These are phyloP conservation scores for Archips crataeganus DNA, from an alignment of 2,888 invertebrate species.

Conservation along the genomic window DNA sequence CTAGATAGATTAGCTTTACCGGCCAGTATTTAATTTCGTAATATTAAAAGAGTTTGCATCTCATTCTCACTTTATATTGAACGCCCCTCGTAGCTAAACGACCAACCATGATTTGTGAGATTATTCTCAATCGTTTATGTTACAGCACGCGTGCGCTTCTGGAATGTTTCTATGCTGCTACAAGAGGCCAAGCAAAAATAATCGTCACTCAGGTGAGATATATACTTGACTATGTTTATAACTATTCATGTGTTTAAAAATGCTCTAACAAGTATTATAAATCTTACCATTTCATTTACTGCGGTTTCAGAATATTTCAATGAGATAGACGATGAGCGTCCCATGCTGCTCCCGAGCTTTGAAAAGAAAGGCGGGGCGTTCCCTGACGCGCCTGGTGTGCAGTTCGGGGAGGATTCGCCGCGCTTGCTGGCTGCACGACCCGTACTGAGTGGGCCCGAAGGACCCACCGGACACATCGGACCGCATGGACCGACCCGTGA, in stretches of 20 bases:
- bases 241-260: no score
- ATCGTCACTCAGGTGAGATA: slow-evolving; percentile 58
- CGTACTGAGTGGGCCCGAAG: slow-evolving; percentile 50
- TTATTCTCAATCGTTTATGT: slow-evolving; percentile 40
- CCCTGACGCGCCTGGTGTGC: neutral
- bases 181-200: slow-evolving; percentile 62
- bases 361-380: slow-evolving; percentile 28
- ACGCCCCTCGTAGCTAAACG: no score
- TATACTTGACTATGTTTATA: neutral
- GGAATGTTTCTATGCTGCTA: slow-evolving; percentile 89
- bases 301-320: slow-evolving; percentile 68
- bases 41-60: no score
- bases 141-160: slow-evolving; percentile 87
- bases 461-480: slow-evolving; percentile 51
- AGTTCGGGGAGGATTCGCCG: slow-evolving; percentile 4
- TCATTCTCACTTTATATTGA: no score
- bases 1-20: no score
- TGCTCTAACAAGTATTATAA: no score
- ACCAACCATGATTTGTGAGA: neutral
- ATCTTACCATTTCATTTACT: neutral
- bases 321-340: slow-evolving; percentile 70
- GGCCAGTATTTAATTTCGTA: no score
- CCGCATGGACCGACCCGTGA: slow-evolving; percentile 53
- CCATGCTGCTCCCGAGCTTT: slow-evolving; percentile 58
- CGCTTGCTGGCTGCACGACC: neutral